Percentiles rank a stretch among this genome's conserved stretches.
Evolutionary conservation across 2,113 vertebrate species (phyloP).

Genomic region (Larimichthys crocea): DNA sequence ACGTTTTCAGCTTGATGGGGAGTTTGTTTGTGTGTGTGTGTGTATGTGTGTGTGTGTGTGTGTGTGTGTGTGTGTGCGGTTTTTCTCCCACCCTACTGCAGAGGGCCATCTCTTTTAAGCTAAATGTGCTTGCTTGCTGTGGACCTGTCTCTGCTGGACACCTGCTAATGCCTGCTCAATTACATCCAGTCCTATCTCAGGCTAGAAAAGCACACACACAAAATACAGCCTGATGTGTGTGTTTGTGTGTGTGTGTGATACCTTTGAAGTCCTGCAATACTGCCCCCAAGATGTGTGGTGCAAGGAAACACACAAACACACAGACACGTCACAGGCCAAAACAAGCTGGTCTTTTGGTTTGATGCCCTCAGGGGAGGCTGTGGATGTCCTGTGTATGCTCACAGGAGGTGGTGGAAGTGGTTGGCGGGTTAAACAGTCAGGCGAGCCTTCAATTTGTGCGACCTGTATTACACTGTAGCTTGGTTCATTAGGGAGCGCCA

Average conservation of each 20-base stretch:
- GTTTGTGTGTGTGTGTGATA: slow-evolving; percentile 23
- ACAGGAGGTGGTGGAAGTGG: slow-evolving; percentile 16
- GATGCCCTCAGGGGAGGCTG: slow-evolving; percentile 15
- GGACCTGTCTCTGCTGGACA: slow-evolving; percentile 59
- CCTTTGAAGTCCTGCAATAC: slow-evolving; percentile 52
- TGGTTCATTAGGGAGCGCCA: slow-evolving; percentile 55
- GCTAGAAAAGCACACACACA: slow-evolving; percentile 11
- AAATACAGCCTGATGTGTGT: slow-evolving; percentile 18
- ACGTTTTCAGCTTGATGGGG: slow-evolving; percentile 48
- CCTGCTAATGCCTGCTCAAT: slow-evolving; percentile 63
- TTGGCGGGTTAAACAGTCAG: slow-evolving; percentile 49
- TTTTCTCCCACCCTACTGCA: slow-evolving; percentile 26
- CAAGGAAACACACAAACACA: slow-evolving; percentile 34
- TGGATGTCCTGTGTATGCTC: slow-evolving; percentile 7
- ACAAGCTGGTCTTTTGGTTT: slow-evolving; percentile 32
- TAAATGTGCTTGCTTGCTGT: slow-evolving; percentile 42
- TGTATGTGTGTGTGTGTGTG: background rate
- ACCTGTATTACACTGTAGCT: slow-evolving; percentile 34
- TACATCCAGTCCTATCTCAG: slow-evolving; percentile 51
- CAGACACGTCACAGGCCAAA: slow-evolving; percentile 49
- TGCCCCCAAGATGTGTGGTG: slow-evolving; percentile 17
- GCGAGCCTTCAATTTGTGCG: slow-evolving; percentile 26
- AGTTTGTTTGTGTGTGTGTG: slow-evolving; percentile 18
- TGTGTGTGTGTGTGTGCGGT: slow-evolving; percentile 1
- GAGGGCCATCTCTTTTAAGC: slow-evolving; percentile 55